A percentile compares a stretch with the other conserved stretches of the same genome.
Evolutionary conservation across 2,888 invertebrate species (phyloP).

Genomic region (Euplagia quadripunctaria): DNA sequence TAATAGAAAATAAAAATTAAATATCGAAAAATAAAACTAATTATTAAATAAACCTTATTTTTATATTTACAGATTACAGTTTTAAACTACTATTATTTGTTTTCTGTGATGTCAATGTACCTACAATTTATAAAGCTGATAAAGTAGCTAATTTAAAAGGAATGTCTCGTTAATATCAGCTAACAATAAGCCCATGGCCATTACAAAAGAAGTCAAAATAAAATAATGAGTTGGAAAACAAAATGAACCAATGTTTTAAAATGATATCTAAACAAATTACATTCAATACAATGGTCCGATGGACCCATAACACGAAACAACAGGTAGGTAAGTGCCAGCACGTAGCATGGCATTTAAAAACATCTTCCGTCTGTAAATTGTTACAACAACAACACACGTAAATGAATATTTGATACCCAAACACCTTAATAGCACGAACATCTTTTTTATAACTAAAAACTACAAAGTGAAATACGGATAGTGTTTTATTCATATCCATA

Average conservation of each 20-base stretch:
- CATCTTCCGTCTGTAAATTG: neutral
- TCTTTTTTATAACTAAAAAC: neutral
- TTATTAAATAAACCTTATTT: conserved; percentile 29
- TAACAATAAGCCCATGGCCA: no score
- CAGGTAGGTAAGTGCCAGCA: no score
- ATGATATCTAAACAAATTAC: no score
- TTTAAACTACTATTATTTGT: conserved; percentile 17
- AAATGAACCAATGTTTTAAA: no score
- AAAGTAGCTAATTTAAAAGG: neutral
- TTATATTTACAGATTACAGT: conserved; percentile 47
- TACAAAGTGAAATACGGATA: neutral
- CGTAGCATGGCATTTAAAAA: no score
- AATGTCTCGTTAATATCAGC: neutral
- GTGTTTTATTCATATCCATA: no score
- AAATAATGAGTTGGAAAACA: no score
- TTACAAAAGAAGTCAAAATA: no score
- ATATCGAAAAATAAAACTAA: neutral
- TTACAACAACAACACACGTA: no score
- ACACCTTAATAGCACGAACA: neutral
- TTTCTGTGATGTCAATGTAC: neutral
- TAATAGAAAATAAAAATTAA: conserved; percentile 30
- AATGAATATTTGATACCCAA: neutral
- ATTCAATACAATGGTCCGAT: no score
- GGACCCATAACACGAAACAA: no score
- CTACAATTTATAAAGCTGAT: neutral